Evolutionary conservation across 2,888 invertebrate species (phyloP).

Genomic region (Drosophila phalerata): DNA sequence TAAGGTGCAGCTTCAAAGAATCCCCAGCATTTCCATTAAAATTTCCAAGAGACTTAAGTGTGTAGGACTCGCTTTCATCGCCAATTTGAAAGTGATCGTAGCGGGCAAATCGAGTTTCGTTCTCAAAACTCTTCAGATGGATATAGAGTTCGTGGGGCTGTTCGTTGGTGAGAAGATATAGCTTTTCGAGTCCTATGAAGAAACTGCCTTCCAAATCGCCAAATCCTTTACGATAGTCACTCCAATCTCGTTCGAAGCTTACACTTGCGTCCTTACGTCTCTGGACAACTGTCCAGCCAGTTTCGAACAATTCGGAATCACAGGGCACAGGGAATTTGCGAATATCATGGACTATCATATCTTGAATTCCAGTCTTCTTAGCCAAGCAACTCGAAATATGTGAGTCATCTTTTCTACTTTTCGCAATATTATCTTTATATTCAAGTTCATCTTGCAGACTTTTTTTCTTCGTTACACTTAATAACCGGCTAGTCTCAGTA

Average conservation of each 20-base stretch:
- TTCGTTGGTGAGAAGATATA: slow-evolving; percentile 17
- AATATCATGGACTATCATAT: background rate
- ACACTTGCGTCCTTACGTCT: slow-evolving; percentile 16
- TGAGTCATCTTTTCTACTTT: background rate
- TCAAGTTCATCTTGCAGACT: background rate
- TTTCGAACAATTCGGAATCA: background rate
- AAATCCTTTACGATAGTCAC: slow-evolving; percentile 19
- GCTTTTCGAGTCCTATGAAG: slow-evolving; percentile 30
- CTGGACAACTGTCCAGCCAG: slow-evolving; percentile 34
- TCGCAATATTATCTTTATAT: background rate
- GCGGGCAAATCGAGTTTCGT: slow-evolving; percentile 2
- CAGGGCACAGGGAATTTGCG: slow-evolving; percentile 1
- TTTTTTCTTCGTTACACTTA: background rate
- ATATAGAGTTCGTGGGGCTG: slow-evolving; percentile 29
- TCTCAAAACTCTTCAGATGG: background rate
- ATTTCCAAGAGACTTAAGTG: slow-evolving; percentile 9
- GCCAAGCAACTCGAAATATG: background rate
- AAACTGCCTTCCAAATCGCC: slow-evolving; percentile 1
- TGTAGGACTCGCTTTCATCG: slow-evolving; percentile 13
- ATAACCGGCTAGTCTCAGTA: no score
- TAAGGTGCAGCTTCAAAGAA: background rate
- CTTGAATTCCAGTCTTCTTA: background rate
- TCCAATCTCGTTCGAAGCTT: slow-evolving; percentile 27
- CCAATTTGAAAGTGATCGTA: slow-evolving; percentile 24
- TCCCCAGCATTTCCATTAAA: slow-evolving; percentile 24